These are phyloP conservation scores for Perca flavescens DNA, from an alignment of 2,113 vertebrate genomes.

Conservation along the genomic window DNA sequence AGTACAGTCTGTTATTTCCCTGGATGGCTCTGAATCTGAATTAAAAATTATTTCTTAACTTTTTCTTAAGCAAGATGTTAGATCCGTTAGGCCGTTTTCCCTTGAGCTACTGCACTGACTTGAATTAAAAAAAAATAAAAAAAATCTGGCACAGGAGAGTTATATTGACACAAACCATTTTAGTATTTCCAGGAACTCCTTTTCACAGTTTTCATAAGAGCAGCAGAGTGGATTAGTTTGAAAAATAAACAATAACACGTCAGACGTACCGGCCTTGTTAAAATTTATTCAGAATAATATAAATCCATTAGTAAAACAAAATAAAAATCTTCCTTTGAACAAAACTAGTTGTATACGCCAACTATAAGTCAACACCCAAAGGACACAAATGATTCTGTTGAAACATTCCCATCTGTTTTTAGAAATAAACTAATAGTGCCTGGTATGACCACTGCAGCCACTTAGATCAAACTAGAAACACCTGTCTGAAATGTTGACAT, in stretches of 20 bases:
- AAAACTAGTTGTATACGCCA: neutral
- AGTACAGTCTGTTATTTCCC: no score
- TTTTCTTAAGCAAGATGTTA: no score
- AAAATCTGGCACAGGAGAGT: neutral
- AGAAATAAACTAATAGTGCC: neutral
- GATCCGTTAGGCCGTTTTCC: no score
- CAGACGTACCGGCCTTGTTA: neutral
- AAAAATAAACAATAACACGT: neutral
- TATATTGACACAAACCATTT: constrained; percentile 3
- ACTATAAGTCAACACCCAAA: neutral
- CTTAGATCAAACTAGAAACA: neutral
- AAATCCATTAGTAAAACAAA: neutral
- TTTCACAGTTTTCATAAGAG: neutral
- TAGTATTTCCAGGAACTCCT: neutral
- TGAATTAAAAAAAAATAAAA: no score
- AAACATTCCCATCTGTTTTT: constrained; percentile 11
- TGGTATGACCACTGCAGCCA: neutral
- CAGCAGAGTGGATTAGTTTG: neutral
- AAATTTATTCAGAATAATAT: neutral
- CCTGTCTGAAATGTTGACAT: neutral
- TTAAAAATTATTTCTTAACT: no score
- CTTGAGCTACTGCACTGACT: neutral
- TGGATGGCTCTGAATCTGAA: no score
- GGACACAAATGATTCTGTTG: neutral
- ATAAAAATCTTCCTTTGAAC: neutral